These are phyloP conservation scores for Pachydiplax longipennis DNA, from an alignment of 2,888 invertebrate species.

Conservation along the genomic window DNA sequence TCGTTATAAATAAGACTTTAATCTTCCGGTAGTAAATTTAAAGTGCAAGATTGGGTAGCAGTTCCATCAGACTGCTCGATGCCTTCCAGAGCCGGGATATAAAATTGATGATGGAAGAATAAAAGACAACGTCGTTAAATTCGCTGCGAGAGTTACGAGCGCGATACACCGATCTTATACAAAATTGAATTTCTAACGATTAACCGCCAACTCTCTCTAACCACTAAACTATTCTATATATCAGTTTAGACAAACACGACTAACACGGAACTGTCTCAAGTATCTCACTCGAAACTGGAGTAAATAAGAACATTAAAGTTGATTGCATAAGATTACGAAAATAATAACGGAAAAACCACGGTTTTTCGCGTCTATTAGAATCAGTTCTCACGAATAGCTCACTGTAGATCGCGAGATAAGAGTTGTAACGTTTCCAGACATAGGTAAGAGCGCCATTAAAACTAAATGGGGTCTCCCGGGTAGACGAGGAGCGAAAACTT, in stretches of 20 bases:
- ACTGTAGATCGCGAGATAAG: neutral
- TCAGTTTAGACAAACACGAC: neutral
- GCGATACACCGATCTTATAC: neutral
- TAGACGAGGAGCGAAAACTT: neutral
- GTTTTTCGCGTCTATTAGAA: neutral
- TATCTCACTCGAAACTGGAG: neutral
- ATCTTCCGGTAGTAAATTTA: too few relatives aligned
- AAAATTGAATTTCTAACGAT: neutral
- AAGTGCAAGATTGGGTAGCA: too few relatives aligned
- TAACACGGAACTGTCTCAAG: neutral
- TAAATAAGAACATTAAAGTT: neutral
- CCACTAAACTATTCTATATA: neutral
- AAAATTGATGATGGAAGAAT: neutral
- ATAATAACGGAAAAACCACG: neutral
- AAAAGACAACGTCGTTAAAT: neutral
- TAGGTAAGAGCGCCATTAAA: neutral
- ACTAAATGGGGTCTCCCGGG: neutral
- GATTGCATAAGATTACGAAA: neutral
- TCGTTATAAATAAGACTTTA: too few relatives aligned
- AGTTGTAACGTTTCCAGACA: neutral
- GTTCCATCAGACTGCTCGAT: too few relatives aligned
- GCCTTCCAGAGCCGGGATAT: too few relatives aligned
- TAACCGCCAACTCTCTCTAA: neutral
- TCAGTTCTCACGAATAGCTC: neutral
- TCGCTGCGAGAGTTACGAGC: neutral